phyloP scores from a whole-genome alignment of 2,888 invertebrate genomes.

The Actias luna region DNA sequence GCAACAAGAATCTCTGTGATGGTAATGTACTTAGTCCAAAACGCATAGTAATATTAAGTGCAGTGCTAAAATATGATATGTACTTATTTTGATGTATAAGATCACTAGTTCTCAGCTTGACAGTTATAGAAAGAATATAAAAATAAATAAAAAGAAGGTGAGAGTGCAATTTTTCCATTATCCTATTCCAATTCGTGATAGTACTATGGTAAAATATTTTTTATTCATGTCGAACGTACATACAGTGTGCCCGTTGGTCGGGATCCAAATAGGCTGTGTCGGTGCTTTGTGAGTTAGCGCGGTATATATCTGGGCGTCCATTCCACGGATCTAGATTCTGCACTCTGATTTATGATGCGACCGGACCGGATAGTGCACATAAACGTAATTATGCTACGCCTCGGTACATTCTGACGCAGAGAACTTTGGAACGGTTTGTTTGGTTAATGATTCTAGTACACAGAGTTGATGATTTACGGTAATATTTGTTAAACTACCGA shows the following conservation, averaged over 20 bases:
- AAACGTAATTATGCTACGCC: slow-evolving; percentile 17
- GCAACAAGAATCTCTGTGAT: no score
- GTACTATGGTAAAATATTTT: slow-evolving; percentile 11
- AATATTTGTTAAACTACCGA: not conserved
- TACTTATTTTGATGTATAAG: no score
- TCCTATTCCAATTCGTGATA: not conserved
- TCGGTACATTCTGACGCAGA: slow-evolving; percentile 11
- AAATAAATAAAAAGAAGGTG: not conserved
- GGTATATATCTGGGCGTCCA: slow-evolving; percentile 24
- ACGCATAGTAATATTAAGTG: no score
- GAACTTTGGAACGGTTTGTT: slow-evolving; percentile 10
- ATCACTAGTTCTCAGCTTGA: not conserved
- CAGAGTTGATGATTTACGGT: not conserved
- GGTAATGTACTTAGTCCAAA: no score
- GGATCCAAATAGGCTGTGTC: slow-evolving; percentile 34
- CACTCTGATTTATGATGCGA: slow-evolving; percentile 23
- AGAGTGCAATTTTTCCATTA: not conserved
- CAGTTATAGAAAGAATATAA: not conserved
- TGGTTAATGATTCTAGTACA: slow-evolving; percentile 9
- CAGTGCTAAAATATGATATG: no score
- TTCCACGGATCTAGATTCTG: slow-evolving; percentile 30
- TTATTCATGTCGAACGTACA: slow-evolving; percentile 6
- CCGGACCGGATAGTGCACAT: slow-evolving; percentile 19
- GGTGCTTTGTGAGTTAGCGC: slow-evolving; percentile 31
- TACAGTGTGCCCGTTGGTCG: slow-evolving; percentile 25